Evolutionary conservation across 2,888 invertebrate species (phyloP).

Genomic region (Eretmocerus hayati): DNA sequence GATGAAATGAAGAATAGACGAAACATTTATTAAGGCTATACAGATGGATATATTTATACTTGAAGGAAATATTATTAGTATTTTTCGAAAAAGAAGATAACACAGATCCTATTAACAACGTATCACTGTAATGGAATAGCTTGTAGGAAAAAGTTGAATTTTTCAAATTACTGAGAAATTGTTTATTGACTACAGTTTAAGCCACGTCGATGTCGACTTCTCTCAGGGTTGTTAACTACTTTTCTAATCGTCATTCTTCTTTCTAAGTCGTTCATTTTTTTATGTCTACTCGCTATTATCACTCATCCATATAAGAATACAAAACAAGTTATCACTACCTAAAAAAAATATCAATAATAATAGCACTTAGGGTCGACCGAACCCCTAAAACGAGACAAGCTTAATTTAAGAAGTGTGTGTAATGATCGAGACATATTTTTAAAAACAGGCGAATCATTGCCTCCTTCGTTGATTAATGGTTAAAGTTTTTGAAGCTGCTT

Average conservation of each 20-base stretch:
- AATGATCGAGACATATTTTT: constrained; percentile 16
- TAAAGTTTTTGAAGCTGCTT: constrained; percentile 17
- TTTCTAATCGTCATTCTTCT: constrained; percentile 29
- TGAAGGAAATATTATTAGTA: constrained; percentile 41
- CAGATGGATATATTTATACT: constrained; percentile 39
- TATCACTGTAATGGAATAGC: constrained; percentile 29
- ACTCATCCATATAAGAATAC: too few species aligned
- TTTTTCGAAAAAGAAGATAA: constrained; percentile 32
- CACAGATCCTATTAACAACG: not conserved
- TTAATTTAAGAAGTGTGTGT: constrained; percentile 18
- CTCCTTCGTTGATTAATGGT: constrained; percentile 21
- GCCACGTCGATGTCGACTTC: constrained; percentile 25
- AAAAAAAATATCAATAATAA: constrained; percentile 6
- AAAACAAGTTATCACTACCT: not conserved
- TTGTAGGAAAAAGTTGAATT: constrained; percentile 31
- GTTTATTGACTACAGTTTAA: constrained; percentile 21
- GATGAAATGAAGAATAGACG: constrained; percentile 11
- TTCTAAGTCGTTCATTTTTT: constrained; percentile 24
- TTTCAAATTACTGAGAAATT: constrained; percentile 21
- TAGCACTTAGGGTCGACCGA: constrained; percentile 4
- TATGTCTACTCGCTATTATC: too few species aligned
- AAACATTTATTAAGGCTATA: constrained; percentile 20
- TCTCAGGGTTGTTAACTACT: constrained; percentile 40
- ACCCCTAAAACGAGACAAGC: constrained; percentile 19
- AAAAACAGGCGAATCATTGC: constrained; percentile 11